These are phyloP conservation scores for Rhagonycha lutea DNA, from an alignment of 2,888 invertebrate species.

Conservation along the genomic window DNA sequence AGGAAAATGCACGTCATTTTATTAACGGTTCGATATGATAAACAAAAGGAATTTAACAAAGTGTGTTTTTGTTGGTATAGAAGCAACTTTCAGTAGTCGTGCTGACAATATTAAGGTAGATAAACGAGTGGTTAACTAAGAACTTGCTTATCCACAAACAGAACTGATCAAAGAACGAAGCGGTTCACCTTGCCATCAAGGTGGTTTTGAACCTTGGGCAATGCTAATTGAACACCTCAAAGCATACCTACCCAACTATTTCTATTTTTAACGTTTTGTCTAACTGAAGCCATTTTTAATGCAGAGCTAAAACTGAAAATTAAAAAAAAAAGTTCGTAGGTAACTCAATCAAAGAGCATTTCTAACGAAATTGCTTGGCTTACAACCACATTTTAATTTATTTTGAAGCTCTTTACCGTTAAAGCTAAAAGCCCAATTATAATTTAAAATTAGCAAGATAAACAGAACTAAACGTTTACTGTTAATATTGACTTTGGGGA, in stretches of 20 bases:
- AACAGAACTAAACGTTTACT: neutral
- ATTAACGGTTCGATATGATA: no score
- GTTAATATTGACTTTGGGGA: neutral
- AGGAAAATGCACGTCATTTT: neutral
- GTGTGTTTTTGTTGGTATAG: neutral
- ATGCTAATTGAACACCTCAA: conserved; percentile 6
- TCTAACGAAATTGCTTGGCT: no score
- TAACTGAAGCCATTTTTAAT: neutral
- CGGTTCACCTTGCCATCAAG: conserved; percentile 45
- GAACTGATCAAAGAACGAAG: conserved; percentile 31
- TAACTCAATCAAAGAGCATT: neutral
- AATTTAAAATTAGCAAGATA: neutral
- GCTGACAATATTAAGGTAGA: conserved; percentile 18
- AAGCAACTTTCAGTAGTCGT: conserved; percentile 21
- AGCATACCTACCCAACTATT: neutral
- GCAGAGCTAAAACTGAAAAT: neutral
- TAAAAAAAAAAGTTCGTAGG: neutral
- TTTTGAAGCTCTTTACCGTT: neutral
- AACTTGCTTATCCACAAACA: conserved; percentile 25
- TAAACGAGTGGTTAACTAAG: conserved; percentile 16
- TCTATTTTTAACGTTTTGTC: neutral
- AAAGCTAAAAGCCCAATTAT: neutral
- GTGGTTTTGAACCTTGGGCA: conserved; percentile 36
- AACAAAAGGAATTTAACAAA: neutral
- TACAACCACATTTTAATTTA: no score